Percentiles rank a stretch among this genome's conserved stretches.
These are phyloP conservation scores for Odontomachus brunneus DNA, from an alignment of 1,140 invertebrate species.

Conservation along the genomic window DNA sequence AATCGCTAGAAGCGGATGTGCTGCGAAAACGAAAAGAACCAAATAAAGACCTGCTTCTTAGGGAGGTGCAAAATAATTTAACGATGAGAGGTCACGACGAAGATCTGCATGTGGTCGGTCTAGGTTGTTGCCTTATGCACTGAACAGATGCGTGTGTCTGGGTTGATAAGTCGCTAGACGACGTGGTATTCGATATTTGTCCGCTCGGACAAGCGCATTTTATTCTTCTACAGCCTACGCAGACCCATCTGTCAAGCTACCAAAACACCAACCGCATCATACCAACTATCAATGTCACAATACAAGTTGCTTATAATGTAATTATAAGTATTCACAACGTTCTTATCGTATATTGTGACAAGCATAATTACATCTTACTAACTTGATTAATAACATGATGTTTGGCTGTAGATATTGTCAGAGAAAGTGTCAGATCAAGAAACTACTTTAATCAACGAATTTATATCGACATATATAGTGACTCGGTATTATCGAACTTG, in stretches of 20 bases:
- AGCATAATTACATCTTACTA: neutral
- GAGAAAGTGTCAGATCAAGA: neutral
- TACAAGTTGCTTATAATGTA: slow-evolving; percentile 5
- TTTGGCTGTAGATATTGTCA: neutral
- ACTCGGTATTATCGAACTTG: slow-evolving; percentile 9
- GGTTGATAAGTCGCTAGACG: slow-evolving; percentile 73
- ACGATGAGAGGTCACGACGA: slow-evolving; percentile 72
- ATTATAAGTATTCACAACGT: slow-evolving; percentile 15
- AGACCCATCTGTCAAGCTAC: slow-evolving; percentile 86
- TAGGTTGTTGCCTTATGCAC: slow-evolving; percentile 82
- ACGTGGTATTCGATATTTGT: slow-evolving; percentile 77
- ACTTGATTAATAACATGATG: neutral
- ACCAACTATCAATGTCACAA: slow-evolving; percentile 63
- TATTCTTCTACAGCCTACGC: slow-evolving; percentile 85
- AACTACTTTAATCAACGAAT: neutral
- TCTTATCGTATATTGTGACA: neutral
- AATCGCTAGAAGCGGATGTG: slow-evolving; percentile 7
- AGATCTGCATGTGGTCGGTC: slow-evolving; percentile 78
- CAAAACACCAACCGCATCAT: slow-evolving; percentile 82
- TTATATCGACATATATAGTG: slow-evolving; percentile 2
- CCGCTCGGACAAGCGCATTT: slow-evolving; percentile 84
- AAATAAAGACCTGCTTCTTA: slow-evolving; percentile 81
- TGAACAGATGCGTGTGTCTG: slow-evolving; percentile 76
- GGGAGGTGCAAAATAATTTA: slow-evolving; percentile 72
- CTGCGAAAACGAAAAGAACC: slow-evolving; percentile 68